These are phyloP conservation scores for Dendrocopos noguchii DNA, from an alignment of 2,113 vertebrate species.

Conservation along the genomic window DNA sequence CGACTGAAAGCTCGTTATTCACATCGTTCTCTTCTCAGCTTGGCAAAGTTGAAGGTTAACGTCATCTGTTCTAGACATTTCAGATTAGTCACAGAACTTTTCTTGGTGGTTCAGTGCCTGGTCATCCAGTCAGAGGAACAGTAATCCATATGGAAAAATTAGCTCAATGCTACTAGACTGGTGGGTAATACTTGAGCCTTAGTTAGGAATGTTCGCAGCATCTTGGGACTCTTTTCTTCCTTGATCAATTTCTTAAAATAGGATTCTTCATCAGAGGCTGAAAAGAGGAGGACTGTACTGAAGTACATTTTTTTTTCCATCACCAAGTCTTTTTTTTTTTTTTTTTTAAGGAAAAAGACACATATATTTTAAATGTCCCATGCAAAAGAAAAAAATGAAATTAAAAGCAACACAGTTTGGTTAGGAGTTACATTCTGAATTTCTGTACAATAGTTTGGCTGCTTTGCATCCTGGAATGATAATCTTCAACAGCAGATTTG, in stretches of 20 bases:
- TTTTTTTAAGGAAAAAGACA: constrained; percentile 76
- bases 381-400: constrained; percentile 66
- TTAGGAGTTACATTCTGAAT: constrained; percentile 61
- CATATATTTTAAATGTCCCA: constrained; percentile 77
- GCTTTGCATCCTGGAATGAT: constrained; percentile 60
- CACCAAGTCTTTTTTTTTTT: constrained; percentile 81
- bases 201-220: constrained; percentile 81
- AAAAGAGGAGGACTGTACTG: constrained; percentile 98
- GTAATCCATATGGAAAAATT: constrained; percentile 79
- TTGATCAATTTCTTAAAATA: constrained; percentile 97
- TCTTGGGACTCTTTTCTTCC: constrained; percentile 84
- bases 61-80: constrained; percentile 74
- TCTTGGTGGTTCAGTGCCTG: constrained; percentile 77
- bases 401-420: constrained; percentile 52
- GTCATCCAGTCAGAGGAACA: constrained; percentile 80
- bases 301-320: constrained; percentile 91
- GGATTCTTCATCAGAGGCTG: constrained; percentile 98
- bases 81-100: constrained; percentile 77
- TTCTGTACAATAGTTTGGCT: constrained; percentile 47
- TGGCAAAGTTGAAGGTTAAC: constrained; percentile 74
- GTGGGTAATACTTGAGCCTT: constrained; percentile 81
- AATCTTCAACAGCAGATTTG: constrained; percentile 44
- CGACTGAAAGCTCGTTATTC: constrained; percentile 72
- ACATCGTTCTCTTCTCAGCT: constrained; percentile 77
- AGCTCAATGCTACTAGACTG: constrained; percentile 80